Evolutionary conservation across 2,888 invertebrate species (phyloP), one percentile per base, ranked within the genome.

Genomic region (Coremacera marginata): DNA sequence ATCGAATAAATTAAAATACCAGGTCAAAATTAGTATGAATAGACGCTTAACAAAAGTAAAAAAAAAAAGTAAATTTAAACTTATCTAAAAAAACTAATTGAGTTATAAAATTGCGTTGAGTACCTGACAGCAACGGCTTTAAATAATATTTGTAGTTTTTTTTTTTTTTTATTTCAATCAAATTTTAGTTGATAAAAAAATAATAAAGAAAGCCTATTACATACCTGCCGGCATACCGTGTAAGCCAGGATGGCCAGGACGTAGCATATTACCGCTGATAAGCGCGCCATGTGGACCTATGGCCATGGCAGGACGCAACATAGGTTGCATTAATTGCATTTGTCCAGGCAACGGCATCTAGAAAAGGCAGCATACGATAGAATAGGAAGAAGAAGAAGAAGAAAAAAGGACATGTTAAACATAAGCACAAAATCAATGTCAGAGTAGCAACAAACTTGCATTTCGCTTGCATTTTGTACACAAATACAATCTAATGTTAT

Each of bases 221-320:
- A 81, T 82, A 89, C 89, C 89, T 84, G 89, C 85, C 76, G 89
- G 89, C 86, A 90, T 87, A 80, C 89, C 88, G 51, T 86, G 87
- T 80, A 89, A 80, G 67, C 84, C 86, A 70, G 84, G 87, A 70
- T 84, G 85, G 75, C 83, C 84, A 27, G 84, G 85, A 63, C 89
- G 85, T 80, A 89, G 78, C 87, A 89, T 88, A 82, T 89, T 89
- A 55, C 89, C 85, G 25, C 89, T 86, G 70, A 89, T 86, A 44
- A 89, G 82, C 3, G 85, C 80, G 9, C 88, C 88, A 78, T 89
- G 88, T 22, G 88, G 89, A 77, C 88, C 88, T 57, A 89, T 84
- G 77, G 89, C 85, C 84, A 90, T 88, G 22, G 89, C 82, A 71
- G 89, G 89, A 75, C 89, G 84, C 83, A 89, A 84, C 84, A 89